Base-by-base conservation (phyloP, 2,797 vertebrate species). In the Eleutherodactylus coqui region DNA sequence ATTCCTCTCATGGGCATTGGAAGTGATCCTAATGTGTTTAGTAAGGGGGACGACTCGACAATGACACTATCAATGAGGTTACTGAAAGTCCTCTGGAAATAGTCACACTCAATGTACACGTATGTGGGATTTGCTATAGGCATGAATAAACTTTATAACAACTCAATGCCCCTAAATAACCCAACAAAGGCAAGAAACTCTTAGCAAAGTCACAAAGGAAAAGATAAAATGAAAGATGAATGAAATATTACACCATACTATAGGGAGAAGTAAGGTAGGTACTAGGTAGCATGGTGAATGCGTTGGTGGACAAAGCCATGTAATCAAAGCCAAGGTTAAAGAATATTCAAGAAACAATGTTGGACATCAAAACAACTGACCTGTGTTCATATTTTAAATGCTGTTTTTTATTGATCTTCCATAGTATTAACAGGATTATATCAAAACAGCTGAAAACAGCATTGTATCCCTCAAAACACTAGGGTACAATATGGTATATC, bases 11-110 rank as follows among this genome's bases (percentile, higher is more conserved):
- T 64, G 77, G 49, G n/a, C 41, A 43, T 55, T 55, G 79, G n/a
- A 55, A 53, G 38, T 72, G 85, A 82, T 72, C 62, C 80, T 73
- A 87, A 79, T 83, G 41, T 19, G 36, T 32, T 79, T 70, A 51
- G 49, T 32, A 45, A 77, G 32, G 49, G 27, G 47, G 77, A 72
- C 11, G 75, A 79, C 75, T 53, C 60, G 11, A 32, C 73, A 76
- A 76, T 75, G 75, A 60, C 64, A 38, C n/a, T 1, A 34, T 34
- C 64, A 36, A 27, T 16, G 60, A 29, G 76, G 77, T 45, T 21
- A 51, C 49, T 27, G 62, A 60, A 47, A 19, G 76, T 17, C 60
- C 62, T 27, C 60, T 69, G 24, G 58, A 69, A 32, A 58, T 27
- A 58, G 75, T 75, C 70, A 43, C 53, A 75, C 11, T 34, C 5